These are phyloP conservation scores for Rhingia campestris DNA, from an alignment of 2,888 invertebrate species.

Conservation along the genomic window DNA sequence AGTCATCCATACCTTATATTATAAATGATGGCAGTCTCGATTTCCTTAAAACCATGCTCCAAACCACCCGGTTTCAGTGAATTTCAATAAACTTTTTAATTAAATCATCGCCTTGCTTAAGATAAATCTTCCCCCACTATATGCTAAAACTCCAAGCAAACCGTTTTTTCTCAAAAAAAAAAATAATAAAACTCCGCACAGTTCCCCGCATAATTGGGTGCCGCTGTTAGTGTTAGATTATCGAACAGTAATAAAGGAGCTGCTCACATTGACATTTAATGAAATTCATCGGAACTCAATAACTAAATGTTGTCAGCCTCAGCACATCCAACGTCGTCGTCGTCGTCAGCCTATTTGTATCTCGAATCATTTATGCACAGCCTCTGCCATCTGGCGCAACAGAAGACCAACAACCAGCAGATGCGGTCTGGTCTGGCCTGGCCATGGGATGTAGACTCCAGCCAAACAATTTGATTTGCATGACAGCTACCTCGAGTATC, in stretches of 20 bases:
- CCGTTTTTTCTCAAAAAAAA: neutral
- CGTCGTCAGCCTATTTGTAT: constrained; percentile 36
- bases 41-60: no score
- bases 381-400: constrained; percentile 45
- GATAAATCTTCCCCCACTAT: constrained; percentile 17
- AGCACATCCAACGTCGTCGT: constrained; percentile 32
- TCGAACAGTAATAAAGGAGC: constrained; percentile 44
- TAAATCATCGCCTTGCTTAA: constrained; percentile 23
- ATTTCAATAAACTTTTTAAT: constrained; percentile 23
- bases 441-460: constrained; percentile 13
- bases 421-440: constrained; percentile 5
- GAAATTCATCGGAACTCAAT: constrained; percentile 48
- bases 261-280: constrained; percentile 53
- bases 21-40: no score
- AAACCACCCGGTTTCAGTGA: neutral
- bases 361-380: constrained; percentile 37
- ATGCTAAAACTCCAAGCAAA: neutral
- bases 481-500: constrained; percentile 44
- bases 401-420: constrained; percentile 40
- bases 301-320: constrained; percentile 24
- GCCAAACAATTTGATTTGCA: constrained; percentile 63
- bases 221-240: constrained; percentile 28
- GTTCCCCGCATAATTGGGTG: constrained; percentile 9
- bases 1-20: no score
- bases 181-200: neutral